Conservation (phyloP, 2,113 vertebrate species). For the Holacanthus passer region DNA sequence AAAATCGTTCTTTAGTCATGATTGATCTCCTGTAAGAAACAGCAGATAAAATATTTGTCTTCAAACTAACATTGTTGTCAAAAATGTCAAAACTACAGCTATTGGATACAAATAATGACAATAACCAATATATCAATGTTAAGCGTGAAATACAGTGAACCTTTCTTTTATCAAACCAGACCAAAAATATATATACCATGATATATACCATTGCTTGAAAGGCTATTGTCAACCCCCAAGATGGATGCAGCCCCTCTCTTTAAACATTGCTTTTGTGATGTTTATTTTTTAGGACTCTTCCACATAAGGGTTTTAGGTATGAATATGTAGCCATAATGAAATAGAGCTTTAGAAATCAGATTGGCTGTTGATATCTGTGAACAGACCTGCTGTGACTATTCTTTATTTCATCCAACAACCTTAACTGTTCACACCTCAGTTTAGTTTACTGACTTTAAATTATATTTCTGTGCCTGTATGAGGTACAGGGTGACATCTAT, state of each 20-base stretch:
- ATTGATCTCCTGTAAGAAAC: not conserved
- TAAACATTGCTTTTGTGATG: not conserved
- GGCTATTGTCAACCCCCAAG: not conserved
- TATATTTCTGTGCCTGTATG: not conserved
- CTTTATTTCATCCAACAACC: conserved; percentile 5
- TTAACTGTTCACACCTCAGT: conserved; percentile 9
- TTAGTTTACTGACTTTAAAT: conserved; percentile 15
- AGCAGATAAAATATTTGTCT: not conserved
- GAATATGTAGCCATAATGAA: not conserved
- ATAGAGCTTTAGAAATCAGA: too few species aligned
- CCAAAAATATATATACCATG: not conserved
- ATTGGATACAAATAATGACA: not conserved
- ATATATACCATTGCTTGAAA: not conserved
- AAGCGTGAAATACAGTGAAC: not conserved
- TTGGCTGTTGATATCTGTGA: not conserved
- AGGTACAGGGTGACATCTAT: conserved; percentile 3
- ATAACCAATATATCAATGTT: not conserved
- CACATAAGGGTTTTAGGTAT: not conserved
- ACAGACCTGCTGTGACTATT: not conserved
- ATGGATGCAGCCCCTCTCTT: not conserved
- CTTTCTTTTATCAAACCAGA: not conserved
- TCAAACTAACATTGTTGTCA: too few species aligned
- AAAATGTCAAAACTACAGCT: not conserved
- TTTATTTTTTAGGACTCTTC: not conserved
- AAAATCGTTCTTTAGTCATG: not conserved